These are phyloP conservation scores for Epinephelus cyanopodus DNA, from an alignment of 2,113 vertebrate species.

Conservation along the genomic window DNA sequence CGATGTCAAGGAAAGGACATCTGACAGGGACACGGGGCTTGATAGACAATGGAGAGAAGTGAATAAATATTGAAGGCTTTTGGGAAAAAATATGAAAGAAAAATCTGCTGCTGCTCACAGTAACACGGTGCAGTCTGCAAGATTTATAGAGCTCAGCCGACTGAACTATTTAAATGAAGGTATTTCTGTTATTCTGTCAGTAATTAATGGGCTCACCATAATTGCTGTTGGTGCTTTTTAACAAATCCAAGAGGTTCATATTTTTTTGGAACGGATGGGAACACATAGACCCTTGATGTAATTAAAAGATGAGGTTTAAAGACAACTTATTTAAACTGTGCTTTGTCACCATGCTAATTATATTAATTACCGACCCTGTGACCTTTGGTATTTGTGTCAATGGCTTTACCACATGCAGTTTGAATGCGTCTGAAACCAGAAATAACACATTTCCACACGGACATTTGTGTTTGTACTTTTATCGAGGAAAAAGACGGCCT, in stretches of 20 bases:
- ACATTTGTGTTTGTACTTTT: slow-evolving; percentile 28
- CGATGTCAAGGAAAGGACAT: slow-evolving; percentile 73
- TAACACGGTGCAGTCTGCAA: neutral
- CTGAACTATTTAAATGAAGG: neutral
- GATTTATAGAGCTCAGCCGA: neutral
- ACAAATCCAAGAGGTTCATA: neutral
- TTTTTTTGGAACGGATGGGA: neutral
- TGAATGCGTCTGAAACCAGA: neutral
- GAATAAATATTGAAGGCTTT: slow-evolving; percentile 52
- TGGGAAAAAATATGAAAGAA: slow-evolving; percentile 16
- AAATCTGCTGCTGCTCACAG: neutral
- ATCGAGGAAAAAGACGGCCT: slow-evolving; percentile 2
- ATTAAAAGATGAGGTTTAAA: neutral
- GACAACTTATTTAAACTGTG: neutral
- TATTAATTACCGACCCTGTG: neutral
- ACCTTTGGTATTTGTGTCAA: neutral
- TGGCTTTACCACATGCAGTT: neutral
- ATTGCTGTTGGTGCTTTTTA: neutral
- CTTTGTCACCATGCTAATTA: neutral
- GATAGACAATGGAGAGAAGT: slow-evolving; percentile 46
- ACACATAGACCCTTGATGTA: neutral
- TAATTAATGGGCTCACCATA: neutral
- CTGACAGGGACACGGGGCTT: slow-evolving; percentile 57
- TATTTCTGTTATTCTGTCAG: neutral
- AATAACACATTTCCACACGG: neutral